These are phyloP conservation scores for Meriones psammophilus DNA, from an alignment of 2,797 vertebrate genomes.

Conservation along the genomic window DNA sequence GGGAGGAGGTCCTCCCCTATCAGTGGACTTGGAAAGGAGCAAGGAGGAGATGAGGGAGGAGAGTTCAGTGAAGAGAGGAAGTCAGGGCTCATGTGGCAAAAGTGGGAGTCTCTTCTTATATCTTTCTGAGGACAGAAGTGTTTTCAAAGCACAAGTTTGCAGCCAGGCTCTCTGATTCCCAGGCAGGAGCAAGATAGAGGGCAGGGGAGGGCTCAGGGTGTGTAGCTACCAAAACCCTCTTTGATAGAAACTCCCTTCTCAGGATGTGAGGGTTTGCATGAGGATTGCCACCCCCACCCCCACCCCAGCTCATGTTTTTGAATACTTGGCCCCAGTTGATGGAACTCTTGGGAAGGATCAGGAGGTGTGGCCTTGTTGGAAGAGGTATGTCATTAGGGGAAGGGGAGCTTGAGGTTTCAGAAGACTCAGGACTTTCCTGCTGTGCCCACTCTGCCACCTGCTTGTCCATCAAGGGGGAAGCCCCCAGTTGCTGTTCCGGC, in stretches of 20 bases:
- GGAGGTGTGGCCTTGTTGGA: not conserved
- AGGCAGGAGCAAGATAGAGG: not conserved
- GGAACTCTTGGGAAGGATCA: not conserved
- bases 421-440: not conserved
- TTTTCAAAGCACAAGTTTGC: not conserved
- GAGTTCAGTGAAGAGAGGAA: no score
- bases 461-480: not conserved
- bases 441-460: not conserved
- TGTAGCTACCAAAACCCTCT: not conserved
- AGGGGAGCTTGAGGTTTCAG: not conserved
- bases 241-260: not conserved
- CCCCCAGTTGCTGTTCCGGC: not conserved
- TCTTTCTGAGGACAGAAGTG: not conserved
- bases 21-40: no score
- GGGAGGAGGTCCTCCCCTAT: no score
- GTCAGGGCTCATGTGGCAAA: no score
- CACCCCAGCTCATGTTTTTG: not conserved
- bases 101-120: not conserved
- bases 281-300: no score
- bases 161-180: not conserved
- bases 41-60: no score
- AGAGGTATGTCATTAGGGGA: not conserved
- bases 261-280: not conserved
- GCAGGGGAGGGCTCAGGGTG: no score
- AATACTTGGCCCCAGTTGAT: not conserved